Evolutionary conservation across 1,140 invertebrate genomes (phyloP), one percentile per base, ranked within the genome.

Genomic region (Eriosoma lanigerum): DNA sequence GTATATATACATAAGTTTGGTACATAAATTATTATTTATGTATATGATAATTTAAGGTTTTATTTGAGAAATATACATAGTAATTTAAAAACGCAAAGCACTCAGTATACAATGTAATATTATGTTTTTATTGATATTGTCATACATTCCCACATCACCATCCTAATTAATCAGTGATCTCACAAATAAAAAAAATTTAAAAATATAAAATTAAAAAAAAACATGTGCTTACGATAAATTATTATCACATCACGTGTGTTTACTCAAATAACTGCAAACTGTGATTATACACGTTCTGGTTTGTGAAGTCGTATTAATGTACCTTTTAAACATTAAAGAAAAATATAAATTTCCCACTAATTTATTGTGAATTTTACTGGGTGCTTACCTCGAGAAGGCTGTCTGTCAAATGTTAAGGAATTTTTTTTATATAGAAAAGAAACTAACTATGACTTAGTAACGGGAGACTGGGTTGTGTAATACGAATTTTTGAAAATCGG

Each of bases 391-490:
- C 10, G 9, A 56, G 6, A 44, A n/a, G 12, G 17, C 21, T 44
- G 32, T 76, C 21, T 44, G 32, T 76, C n/a, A 21, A 60, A 56
- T 24, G 26, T 68, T 48, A n/a, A 46, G n/a, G 21, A 17, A 12
- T 13, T 68, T 9, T 24, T 38, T 38, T 38, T 38, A 1, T 24
- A 21, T 10, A 9, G 52, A 5, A 1, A 46, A 46, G 46, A 44
- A 64, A 64, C 9, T n/a, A 62, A 38, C 38, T 68, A 21, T 26
- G 21, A 38, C 17, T n/a, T n/a, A 60, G 21, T 62, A 78, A 50
- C 68, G 3, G 24, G 68, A 52, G 75, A 78, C 75, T 62, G 56
- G 73, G 73, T 76, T 32, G 56, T 75, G 72, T 73, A 75, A 46
- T 68, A 68, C 64, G 64, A 24, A 38, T 38, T 68, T 64, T 64